Base-by-base conservation (phyloP, 1,140 invertebrate species). In the Hylaeus volcanicus region DNA sequence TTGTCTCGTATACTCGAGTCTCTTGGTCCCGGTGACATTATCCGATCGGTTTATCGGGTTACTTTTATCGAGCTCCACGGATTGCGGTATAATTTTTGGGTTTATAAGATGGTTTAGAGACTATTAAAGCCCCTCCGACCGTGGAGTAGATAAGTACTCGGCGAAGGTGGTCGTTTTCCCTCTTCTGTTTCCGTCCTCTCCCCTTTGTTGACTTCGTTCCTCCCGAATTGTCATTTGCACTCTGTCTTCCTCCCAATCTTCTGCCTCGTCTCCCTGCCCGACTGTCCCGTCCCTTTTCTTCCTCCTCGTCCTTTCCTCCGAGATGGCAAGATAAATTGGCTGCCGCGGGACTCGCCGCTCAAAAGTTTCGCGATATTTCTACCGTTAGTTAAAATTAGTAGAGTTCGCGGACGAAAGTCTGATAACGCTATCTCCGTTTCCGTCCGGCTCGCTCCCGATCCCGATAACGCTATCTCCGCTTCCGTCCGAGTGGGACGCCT, bases 31-130 rank as follows among this genome's bases (percentile, higher is more conserved):
- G 58, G 55, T 77, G 77, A 82, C 84, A 73, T 81, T 86, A 86
- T 88, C 83, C 84, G 81, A 89, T 89, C 86, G 79, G 81, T 77
- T 87, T 85, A 89, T 90, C 88, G 89, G 89, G 85, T 87, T 79
- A 79, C 80, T 72, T 76, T 65, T 81, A 69, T 41, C 74, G 69
- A 74, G 78, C 68, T 77, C 74, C 78, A 83, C 11, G 43, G 55
- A 77, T 58, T 66, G 12, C 68, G 39, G 63, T 65, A 84, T 79
- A 88, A 88, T 86, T 88, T 85, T 68, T 26, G 26, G 26, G 26
- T 0, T 26, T 85, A 81, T 77, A 83, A 4, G 61, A 58, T 75
- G 72, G 48, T 79, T 79, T 53, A 79, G 74, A 66, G 48, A 68
- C 73, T 65, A 79, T 63, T 83, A 73, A 81, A 88, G 15, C 65